A percentile compares a stretch with the other conserved stretches of the same genome.
Conservation (phyloP, 2,113 vertebrate species). For the Ailuropoda melanoleuca region DNA sequence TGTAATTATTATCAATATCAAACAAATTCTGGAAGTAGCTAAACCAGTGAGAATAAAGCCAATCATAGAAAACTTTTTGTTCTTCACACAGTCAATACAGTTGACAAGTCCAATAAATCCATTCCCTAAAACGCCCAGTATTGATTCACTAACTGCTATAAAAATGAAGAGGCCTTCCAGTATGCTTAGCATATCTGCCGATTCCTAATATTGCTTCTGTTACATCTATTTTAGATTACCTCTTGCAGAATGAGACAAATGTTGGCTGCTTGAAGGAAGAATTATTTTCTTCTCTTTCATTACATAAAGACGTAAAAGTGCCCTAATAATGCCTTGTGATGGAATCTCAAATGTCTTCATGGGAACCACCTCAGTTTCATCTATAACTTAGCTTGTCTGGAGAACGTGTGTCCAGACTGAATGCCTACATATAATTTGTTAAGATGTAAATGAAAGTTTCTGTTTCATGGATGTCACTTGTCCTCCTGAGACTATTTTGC, state of each 20-base stretch:
- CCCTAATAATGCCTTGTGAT: background rate
- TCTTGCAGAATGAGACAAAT: background rate
- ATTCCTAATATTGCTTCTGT: background rate
- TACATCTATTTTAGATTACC: background rate
- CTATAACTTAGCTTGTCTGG: background rate
- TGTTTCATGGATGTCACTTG: slow-evolving; percentile 28
- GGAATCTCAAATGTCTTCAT: background rate
- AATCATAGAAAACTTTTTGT: background rate
- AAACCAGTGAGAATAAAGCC: slow-evolving; percentile 49
- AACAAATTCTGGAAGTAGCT: slow-evolving; percentile 47
- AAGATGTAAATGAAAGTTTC: slow-evolving; percentile 61
- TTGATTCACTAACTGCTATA: background rate
- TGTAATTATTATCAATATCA: background rate
- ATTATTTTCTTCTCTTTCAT: background rate
- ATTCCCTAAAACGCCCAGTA: slow-evolving; percentile 32
- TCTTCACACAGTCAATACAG: slow-evolving; percentile 45
- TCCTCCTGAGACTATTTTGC: slow-evolving; percentile 39
- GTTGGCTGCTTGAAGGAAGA: background rate
- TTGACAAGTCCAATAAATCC: slow-evolving; percentile 41
- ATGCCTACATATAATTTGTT: background rate
- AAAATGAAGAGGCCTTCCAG: background rate
- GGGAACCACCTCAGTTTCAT: background rate
- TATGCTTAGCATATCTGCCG: background rate
- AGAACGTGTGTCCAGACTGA: background rate
- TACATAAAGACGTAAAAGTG: background rate